Base-by-base conservation (phyloP, 2,888 invertebrate genomes). In the Epicampocera succincta region DNA sequence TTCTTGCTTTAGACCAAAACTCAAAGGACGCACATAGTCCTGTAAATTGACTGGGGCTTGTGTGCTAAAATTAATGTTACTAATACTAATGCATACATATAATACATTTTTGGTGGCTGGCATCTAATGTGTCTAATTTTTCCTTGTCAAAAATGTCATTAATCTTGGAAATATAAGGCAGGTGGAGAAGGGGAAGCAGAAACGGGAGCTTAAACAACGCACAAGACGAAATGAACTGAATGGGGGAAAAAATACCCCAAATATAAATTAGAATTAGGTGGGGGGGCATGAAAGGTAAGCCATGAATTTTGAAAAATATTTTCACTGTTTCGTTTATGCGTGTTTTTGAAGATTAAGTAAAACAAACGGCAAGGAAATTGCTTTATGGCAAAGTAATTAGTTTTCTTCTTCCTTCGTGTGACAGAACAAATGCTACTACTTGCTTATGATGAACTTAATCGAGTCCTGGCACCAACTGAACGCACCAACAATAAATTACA, bases 141-240 rank as follows among this genome's bases (percentile, higher is more conserved):
- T 88, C 88, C 88, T 87, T 89, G 89, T 88, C 88, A 89, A 87
- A 88, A 88, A 89, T 85, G 85, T 88, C 89, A 88, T 88, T 89
- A 88, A 88, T 88, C 89, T 88, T 89, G 48, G 68, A 81, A 78
- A 68, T 74, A 58, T 63, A 19, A 58, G 48, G 9, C 46, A 56
- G 40, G 73, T 63, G 56, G 65, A 63, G 33, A 33, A 33, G 33
- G 33, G 33, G 33, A 33, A n/a, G n/a, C n/a, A n/a, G 33, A 33
- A 33, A 54, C 33, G 44, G 12, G 3, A 63, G 44, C 52, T 72
- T 42, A 40, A 21, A 48, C 15, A 17, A 40, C 58, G 25, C 2
- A 60, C 21, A 50, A 9, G 3, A 40, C 38, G 17, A 15, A 60
- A 19, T 21, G 12, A 12, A 71, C 48, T 25, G n/a, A n/a, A n/a